A percentile compares a stretch with the other conserved stretches of the same genome.
These are phyloP conservation scores for Macquaria australasica DNA, from an alignment of 2,113 vertebrate genomes.

Conservation along the genomic window DNA sequence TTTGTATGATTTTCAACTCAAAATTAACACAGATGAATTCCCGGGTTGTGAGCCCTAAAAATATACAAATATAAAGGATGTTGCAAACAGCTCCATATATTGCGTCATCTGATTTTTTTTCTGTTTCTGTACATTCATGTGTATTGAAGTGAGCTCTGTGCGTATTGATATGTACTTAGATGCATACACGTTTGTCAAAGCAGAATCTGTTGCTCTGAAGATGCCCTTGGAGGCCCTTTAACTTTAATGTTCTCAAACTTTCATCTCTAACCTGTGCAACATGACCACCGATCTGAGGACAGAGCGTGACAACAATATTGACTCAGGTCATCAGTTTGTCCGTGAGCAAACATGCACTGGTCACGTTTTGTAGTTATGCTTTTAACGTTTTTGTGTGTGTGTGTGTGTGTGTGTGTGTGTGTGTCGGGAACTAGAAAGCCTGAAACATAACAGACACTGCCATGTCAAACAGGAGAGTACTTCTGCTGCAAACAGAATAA, in stretches of 20 bases:
- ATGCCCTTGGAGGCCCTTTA: constrained; percentile 16
- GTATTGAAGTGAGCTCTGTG: not conserved
- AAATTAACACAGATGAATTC: not conserved
- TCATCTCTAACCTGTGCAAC: constrained; percentile 50
- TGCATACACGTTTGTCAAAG: constrained; percentile 15
- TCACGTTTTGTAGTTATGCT: constrained; percentile 47
- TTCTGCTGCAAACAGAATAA: too few species aligned
- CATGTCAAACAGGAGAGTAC: constrained; percentile 14
- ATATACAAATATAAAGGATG: constrained; percentile 7
- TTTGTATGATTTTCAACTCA: not conserved
- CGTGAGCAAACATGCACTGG: constrained; percentile 46
- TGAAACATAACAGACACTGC: constrained; percentile 7
- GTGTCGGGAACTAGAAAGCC: not conserved
- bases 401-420: too few species aligned
- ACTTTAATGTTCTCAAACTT: constrained; percentile 48
- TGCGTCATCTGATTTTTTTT: not conserved
- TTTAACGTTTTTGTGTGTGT: constrained; percentile 3
- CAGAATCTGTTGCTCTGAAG: constrained; percentile 36
- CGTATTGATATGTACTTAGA: not conserved
- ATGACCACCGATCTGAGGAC: constrained; percentile 37
- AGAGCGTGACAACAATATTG: constrained; percentile 74
- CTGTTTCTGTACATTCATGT: constrained; percentile 5
- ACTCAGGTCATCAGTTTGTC: constrained; percentile 48
- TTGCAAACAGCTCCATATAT: constrained; percentile 1
- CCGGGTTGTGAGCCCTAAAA: not conserved